phyloP scores from a whole-genome alignment of 2,888 invertebrate species.

The Lingula anatina region DNA sequence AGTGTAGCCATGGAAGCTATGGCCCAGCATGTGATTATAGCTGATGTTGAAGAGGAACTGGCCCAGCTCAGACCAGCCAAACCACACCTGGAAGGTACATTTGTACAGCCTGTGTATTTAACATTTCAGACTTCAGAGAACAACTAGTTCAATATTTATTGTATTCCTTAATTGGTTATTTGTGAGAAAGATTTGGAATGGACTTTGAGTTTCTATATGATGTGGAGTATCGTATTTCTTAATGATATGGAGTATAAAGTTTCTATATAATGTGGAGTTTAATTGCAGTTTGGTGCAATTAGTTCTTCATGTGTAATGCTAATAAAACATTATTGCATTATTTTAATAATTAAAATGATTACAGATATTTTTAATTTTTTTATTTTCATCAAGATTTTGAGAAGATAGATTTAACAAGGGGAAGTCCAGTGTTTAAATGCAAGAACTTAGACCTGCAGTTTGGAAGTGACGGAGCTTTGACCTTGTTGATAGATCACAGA shows the following conservation, averaged over 20 bases:
- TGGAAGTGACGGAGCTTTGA: slow-evolving; percentile 16
- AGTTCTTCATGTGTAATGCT: too few species aligned
- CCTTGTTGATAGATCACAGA: slow-evolving; percentile 13
- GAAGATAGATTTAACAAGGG: slow-evolving; percentile 4
- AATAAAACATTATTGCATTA: neutral
- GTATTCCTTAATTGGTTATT: too few species aligned
- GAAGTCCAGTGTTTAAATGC: slow-evolving; percentile 13
- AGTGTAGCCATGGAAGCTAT: slow-evolving; percentile 28
- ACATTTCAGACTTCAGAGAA: too few species aligned
- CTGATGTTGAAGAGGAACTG: slow-evolving; percentile 14
- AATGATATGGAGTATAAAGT: too few species aligned
- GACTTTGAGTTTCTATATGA: neutral
- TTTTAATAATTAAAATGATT: neutral
- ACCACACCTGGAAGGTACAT: slow-evolving; percentile 17
- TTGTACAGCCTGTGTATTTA: too few species aligned
- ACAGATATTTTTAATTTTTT: too few species aligned
- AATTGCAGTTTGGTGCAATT: too few species aligned
- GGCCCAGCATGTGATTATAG: slow-evolving; percentile 23
- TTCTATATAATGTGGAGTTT: too few species aligned
- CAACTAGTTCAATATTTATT: too few species aligned
- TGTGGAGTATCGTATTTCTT: neutral
- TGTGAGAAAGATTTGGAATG: too few species aligned
- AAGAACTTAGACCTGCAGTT: slow-evolving; percentile 17
- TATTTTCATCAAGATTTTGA: slow-evolving; percentile 13
- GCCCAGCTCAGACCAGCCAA: slow-evolving; percentile 8